Base-by-base conservation (phyloP, 1,140 invertebrate species). In the Spodoptera litura region DNA sequence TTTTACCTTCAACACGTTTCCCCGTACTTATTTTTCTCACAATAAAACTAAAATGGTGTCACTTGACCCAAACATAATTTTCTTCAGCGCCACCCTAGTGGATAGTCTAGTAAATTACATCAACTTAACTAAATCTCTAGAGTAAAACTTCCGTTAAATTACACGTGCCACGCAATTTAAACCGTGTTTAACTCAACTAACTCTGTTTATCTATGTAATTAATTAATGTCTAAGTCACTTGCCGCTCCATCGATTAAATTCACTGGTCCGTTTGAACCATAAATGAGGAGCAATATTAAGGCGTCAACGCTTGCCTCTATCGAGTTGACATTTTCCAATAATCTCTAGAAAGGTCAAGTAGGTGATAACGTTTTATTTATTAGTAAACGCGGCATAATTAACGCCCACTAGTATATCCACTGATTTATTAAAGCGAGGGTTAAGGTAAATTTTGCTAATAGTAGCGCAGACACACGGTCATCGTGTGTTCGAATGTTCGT, bases 171-270 rank as follows among this genome's bases (percentile, higher is more conserved):
- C 72, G 58, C 56, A 52, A 74, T 74, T 74, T 74, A 61, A 74
- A 62, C 12, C 31, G 27, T 49, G 49, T 62, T 62, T 75, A 75
- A 75, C 44, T 75, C 25, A n/a, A 62, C 51, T 64, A 64, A 62
- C 59, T 51, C n/a, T 64, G 58, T 75, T 75, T 75, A 62, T 62
- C 44, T 75, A 52, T 35, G n/a, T 75, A 75, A 75, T 62, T 75
- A 62, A 75, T 62, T 62, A 75, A 64, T 44, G 31, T 55, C 25
- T 51, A 61, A 6, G 71, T 73, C 71, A 71, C 13, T 71, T 73
- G 56, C 55, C 38, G 55, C 20, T 58, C 27, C 44, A 51, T 73
- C 56, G 71, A 75, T 53, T 75, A 51, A 75, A 27, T 27, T 64
- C 20, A 12, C 4, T 53, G 27, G 59, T 44, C 58, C 51, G 20